Conservation (phyloP, 2,888 invertebrate genomes). For the Hirtodrosophila histrioides region DNA sequence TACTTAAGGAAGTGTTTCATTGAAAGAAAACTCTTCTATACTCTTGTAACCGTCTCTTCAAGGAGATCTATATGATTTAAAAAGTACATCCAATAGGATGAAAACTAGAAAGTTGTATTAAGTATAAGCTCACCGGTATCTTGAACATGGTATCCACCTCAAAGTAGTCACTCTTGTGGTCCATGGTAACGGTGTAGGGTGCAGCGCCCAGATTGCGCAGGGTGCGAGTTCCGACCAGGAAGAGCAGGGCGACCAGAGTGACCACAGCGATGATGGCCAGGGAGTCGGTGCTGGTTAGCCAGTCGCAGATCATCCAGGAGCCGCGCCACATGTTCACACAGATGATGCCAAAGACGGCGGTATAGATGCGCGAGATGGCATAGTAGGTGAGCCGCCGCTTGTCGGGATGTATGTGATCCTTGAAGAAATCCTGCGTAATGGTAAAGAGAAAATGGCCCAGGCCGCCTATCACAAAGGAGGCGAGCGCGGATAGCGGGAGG, state of each 20-base stretch:
- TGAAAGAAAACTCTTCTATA: too few relatives aligned
- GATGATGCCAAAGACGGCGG: conserved; percentile 90
- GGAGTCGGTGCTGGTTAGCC: conserved; percentile 87
- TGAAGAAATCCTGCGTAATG: conserved; percentile 88
- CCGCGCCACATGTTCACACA: conserved; percentile 96
- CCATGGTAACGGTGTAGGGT: conserved; percentile 91
- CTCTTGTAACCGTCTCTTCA: too few relatives aligned
- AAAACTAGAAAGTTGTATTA: neutral
- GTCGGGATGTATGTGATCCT: conserved; percentile 88
- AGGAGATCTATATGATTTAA: too few relatives aligned
- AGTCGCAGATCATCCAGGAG: conserved; percentile 90
- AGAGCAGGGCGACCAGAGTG: conserved; percentile 88
- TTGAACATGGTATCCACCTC: conserved; percentile 94
- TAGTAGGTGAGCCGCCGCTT: conserved; percentile 89
- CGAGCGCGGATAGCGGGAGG: conserved; percentile 87
- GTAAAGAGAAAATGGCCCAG: conserved; percentile 89
- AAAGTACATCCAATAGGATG: too few relatives aligned
- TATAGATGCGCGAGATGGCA: conserved; percentile 89
- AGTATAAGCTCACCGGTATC: conserved; percentile 88
- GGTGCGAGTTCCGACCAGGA: conserved; percentile 89
- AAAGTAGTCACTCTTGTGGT: conserved; percentile 91
- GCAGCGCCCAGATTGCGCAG: conserved; percentile 92
- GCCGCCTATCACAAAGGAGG: conserved; percentile 89
- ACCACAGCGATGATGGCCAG: conserved; percentile 86
- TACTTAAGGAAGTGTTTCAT: too few relatives aligned